Base-by-base conservation (phyloP, 1,140 invertebrate genomes). In the Thaumatotibia leucotreta region DNA sequence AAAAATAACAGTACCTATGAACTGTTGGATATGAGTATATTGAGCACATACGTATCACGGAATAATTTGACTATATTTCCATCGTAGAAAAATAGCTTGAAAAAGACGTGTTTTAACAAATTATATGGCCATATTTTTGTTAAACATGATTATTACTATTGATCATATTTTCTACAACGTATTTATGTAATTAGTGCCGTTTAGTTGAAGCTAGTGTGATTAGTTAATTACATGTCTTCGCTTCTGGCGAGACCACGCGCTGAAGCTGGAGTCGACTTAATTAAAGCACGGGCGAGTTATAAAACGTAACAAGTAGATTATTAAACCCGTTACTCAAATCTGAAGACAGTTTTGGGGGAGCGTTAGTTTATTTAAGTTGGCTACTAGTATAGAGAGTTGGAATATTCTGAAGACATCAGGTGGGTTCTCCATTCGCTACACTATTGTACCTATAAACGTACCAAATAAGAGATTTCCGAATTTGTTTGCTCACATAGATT, bases 211-310 rank as follows among this genome's bases (percentile, higher is more conserved):
- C 14, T 45, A 20, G 39, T 58, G 17, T 70, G 72, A 80, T 77
- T 77, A 80, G 72, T 76, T 76, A 81, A 83, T 81, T 80, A 76
- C 69, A 75, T 76, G 50, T 68, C 20, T 68, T 29, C 27, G 24
- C 22, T 49, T 20, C 39, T 27, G 61, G 22, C 45, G 31, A 35
- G 23, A 63, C 29, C 24, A 54, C 27, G 50, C 61, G 49, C 65
- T 72, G 70, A 67, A 68, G 67, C 62, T 66, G 67, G 61, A 71
- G 71, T 69, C 20, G 52, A 72, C 66, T 77, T 80, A 77, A 76
- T 80, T 80, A 77, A 74, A 65, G 52, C 52, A 27, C 52, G 11
- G 52, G 11, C 24, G 27, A 27, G 24, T 29, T 58, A 58, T 58
- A 58, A 58, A 58, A 58, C 52, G 52, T 58, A 58, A 27, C 52